Base-by-base conservation (phyloP, 2,888 invertebrate species). In the Notocelia uddmanniana region DNA sequence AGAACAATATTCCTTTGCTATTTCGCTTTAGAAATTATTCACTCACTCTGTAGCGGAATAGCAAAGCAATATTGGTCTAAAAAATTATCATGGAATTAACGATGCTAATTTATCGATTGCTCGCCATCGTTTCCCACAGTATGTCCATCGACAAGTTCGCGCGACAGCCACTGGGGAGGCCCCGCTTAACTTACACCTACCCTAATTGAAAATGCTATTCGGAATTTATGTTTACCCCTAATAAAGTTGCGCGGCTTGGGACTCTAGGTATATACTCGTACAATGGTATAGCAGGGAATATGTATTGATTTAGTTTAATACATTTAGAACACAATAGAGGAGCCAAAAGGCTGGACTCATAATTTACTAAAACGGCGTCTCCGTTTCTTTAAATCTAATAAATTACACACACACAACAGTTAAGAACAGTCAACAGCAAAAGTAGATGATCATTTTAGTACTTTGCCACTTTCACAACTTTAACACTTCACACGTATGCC, bases 181-280 rank as follows among this genome's bases (percentile, higher is more conserved):
- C 80, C 77, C 76, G 77, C 75, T 69, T 76, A 73, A 74, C 73
- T 74, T 69, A 67, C 69, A 48, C 57, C 68, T 79, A 82, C 81
- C 82, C 80, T 88, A 87, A 88, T 88, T 87, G 89, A 88, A 87
- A 86, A 88, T 87, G 81, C 83, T 80, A 83, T 88, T 85, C 81
- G 77, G 80, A 86, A 86, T 88, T 85, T 85, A 84, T 84, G 84
- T 82, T 80, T 75, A 76, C 73, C 74, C 75, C 76, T 67, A 63
- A 70, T 70, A 70, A 69, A 70, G 41, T 64, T 74, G 0, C 23
- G 68, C 23, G 68, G 54, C 55, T 19, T 18, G 73, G 73, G 73
- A 73, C 67, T 19, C 2, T 55, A 2, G 15, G 26, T n/a, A n/a
- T n/a, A n/a, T 26, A 26, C 5, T 3, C 8, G 31, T 31, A 31